Evolutionary conservation across 2,113 vertebrate species (phyloP).

Genomic region (Thamnophis sirtalis): DNA sequence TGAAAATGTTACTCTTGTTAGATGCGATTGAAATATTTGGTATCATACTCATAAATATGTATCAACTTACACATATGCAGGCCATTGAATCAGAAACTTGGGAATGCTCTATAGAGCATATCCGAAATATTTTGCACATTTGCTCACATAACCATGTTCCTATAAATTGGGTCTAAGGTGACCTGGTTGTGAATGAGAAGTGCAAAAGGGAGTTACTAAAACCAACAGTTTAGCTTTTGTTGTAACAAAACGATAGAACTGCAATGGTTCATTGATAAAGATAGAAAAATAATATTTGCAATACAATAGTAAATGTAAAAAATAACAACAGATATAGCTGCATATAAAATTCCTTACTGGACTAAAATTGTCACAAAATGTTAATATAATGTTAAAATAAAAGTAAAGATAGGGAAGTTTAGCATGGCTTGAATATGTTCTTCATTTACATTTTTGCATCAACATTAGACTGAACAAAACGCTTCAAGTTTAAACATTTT

Average conservation of each 20-base stretch:
- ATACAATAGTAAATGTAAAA: neutral
- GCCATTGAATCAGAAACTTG: neutral
- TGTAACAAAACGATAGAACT: neutral
- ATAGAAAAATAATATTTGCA: neutral
- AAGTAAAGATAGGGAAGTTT: neutral
- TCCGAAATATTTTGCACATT: neutral
- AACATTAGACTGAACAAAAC: neutral
- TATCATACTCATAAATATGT: neutral
- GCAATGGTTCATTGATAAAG: neutral
- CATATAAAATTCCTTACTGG: neutral
- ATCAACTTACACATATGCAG: neutral
- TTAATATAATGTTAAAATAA: neutral
- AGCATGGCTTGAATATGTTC: neutral
- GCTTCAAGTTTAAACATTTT: neutral
- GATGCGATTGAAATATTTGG: neutral
- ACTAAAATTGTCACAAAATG: neutral
- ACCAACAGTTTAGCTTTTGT: neutral
- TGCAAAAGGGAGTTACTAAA: neutral
- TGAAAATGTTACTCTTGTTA: neutral
- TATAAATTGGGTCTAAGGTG: neutral
- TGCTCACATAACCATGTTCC: neutral
- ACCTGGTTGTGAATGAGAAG: neutral
- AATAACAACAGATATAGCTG: neutral
- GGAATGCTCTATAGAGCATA: neutral
- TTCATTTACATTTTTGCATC: neutral